Evolutionary conservation across 2,888 invertebrate species (phyloP).

Genomic region (Drosophila subquinaria): DNA sequence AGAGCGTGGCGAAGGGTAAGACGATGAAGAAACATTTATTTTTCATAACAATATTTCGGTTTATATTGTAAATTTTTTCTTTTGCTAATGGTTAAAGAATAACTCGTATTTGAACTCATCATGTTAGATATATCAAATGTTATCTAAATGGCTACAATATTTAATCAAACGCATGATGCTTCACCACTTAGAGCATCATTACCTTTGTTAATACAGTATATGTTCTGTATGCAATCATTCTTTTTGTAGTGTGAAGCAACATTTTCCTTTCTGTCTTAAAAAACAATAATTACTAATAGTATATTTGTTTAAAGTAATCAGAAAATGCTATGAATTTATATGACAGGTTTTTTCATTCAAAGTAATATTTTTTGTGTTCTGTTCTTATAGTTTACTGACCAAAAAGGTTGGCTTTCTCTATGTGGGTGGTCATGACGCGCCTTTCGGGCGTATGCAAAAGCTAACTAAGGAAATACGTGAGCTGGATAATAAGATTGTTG

Average conservation of each 20-base stretch:
- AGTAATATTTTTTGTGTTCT: background rate
- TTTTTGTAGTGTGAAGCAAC: background rate
- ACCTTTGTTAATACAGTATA: too few relatives aligned
- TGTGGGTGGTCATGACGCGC: constrained; percentile 90
- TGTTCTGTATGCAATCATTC: too few relatives aligned
- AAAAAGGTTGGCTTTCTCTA: constrained; percentile 91
- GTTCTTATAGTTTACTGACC: constrained; percentile 87
- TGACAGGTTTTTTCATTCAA: background rate
- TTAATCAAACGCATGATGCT: too few relatives aligned
- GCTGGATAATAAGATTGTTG: constrained; percentile 96
- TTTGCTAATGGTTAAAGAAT: background rate
- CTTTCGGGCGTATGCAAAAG: constrained; percentile 90
- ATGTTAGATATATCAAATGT: background rate
- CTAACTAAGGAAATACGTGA: constrained; percentile 92
- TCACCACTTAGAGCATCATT: too few relatives aligned
- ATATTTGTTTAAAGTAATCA: background rate
- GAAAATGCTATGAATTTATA: background rate
- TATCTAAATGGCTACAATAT: background rate
- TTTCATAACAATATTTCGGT: background rate
- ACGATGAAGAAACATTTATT: constrained; percentile 11
- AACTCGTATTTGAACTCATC: background rate
- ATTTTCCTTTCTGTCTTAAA: background rate
- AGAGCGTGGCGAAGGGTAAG: constrained; percentile 91
- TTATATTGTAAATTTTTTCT: background rate
- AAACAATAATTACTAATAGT: background rate